A percentile compares a stretch with the other conserved stretches of the same genome.
These are phyloP conservation scores for Pyrochroa serraticornis DNA, from an alignment of 2,888 invertebrate genomes.

Conservation along the genomic window DNA sequence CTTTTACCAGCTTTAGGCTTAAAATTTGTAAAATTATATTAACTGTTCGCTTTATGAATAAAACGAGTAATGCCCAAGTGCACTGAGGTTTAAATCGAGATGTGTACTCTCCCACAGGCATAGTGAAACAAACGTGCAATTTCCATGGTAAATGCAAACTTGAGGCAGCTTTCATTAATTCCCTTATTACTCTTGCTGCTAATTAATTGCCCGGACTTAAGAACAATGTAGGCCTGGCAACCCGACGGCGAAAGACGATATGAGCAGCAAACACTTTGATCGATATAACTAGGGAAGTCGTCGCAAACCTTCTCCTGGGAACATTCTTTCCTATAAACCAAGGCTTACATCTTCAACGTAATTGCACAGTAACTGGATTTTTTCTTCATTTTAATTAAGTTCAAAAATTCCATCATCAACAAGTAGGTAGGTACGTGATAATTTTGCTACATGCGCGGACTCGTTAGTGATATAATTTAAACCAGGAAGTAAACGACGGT, in stretches of 20 bases:
- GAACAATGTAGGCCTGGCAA: constrained; percentile 20
- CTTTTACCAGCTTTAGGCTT: too few species aligned
- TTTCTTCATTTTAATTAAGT: neutral
- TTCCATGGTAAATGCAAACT: constrained; percentile 3
- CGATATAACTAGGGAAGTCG: constrained; percentile 25
- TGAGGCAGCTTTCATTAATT: constrained; percentile 24
- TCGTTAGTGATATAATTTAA: too few species aligned
- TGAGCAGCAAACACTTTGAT: constrained; percentile 25
- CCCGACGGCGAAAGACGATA: constrained; percentile 17
- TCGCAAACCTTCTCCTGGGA: constrained; percentile 14
- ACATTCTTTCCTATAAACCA: constrained; percentile 18
- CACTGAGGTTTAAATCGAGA: too few species aligned
- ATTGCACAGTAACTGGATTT: neutral
- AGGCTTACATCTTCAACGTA: neutral
- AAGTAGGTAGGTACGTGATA: too few species aligned
- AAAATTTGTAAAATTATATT: too few species aligned
- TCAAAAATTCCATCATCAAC: too few species aligned
- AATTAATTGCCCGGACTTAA: constrained; percentile 21
- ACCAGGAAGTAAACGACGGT: too few species aligned
- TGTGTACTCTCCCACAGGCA: too few species aligned
- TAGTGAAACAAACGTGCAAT: too few species aligned
- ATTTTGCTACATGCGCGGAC: too few species aligned
- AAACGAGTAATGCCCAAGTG: too few species aligned
- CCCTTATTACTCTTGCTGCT: constrained; percentile 17
- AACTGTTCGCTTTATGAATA: too few species aligned